These are phyloP conservation scores for Alligator mississippiensis DNA, from an alignment of 2,113 vertebrate species.

Conservation along the genomic window DNA sequence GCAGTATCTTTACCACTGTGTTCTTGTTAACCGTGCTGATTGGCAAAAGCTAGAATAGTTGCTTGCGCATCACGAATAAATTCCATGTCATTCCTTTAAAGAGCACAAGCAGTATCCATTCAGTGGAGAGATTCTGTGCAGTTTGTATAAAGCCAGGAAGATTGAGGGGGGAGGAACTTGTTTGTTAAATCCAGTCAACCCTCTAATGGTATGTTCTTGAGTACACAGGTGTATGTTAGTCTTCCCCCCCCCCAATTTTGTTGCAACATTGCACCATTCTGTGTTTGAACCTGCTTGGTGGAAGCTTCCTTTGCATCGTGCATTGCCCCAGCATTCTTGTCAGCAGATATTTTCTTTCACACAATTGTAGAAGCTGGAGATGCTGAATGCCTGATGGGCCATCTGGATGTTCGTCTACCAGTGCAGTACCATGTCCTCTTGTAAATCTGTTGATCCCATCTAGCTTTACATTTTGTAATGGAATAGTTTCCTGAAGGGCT, in stretches of 20 bases:
- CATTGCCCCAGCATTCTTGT: not conserved
- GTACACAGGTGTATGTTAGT: not conserved
- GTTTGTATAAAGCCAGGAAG: rapidly evolving
- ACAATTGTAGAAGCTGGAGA: not conserved
- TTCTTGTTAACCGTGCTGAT: not conserved
- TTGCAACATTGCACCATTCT: not conserved
- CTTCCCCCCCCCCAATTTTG: rapidly evolving
- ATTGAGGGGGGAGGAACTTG: rapidly evolving
- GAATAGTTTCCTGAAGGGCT: not conserved
- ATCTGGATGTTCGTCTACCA: not conserved
- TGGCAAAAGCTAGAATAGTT: not conserved
- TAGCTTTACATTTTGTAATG: not conserved
- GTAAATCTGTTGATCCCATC: not conserved
- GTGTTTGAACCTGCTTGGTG: not conserved
- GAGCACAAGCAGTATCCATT: rapidly evolving
- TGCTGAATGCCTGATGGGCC: rapidly evolving
- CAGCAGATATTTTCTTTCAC: not conserved
- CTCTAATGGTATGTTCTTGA: rapidly evolving
- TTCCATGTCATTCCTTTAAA: not conserved
- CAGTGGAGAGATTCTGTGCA: rapidly evolving
- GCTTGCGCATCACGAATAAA: not conserved
- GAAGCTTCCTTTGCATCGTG: not conserved
- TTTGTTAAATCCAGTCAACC: rapidly evolving
- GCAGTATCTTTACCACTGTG: not conserved
- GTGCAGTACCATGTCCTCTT: rapidly evolving